Evolutionary conservation across 2,113 vertebrate genomes (phyloP).

Genomic region (Benitochromis conjunctus): DNA sequence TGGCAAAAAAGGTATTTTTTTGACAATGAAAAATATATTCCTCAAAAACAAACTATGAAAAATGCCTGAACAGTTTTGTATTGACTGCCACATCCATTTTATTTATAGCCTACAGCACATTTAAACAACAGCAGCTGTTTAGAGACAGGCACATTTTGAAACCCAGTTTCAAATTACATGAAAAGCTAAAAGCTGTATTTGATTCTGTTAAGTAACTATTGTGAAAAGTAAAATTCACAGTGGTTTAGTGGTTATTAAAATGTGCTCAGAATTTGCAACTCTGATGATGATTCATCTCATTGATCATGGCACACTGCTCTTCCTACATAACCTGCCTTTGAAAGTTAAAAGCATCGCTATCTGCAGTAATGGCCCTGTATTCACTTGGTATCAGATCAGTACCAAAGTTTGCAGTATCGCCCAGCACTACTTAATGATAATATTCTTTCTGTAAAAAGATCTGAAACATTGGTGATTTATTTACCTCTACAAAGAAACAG

Average conservation of each 20-base stretch:
- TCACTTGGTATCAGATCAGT: neutral
- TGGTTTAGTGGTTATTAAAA: neutral
- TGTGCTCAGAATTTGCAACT: neutral
- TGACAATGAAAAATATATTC: neutral
- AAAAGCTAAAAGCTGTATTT: neutral
- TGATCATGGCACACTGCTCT: neutral
- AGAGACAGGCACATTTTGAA: neutral
- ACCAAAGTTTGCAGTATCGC: neutral
- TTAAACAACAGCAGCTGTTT: neutral
- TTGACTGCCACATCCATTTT: neutral
- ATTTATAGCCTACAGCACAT: neutral
- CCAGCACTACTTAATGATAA: neutral
- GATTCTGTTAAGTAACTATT: neutral
- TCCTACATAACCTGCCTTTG: neutral
- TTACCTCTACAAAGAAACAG: neutral
- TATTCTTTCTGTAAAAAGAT: neutral
- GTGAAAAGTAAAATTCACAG: neutral
- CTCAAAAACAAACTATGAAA: neutral
- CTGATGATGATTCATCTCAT: neutral
- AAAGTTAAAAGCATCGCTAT: neutral
- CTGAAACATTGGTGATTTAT: neutral
- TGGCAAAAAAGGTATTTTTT: neutral
- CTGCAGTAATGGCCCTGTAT: neutral
- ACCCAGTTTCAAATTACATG: neutral
- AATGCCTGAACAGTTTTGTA: neutral